Evolutionary conservation across 2,888 invertebrate genomes (phyloP).

Genomic region (Coleophora flavipennella): DNA sequence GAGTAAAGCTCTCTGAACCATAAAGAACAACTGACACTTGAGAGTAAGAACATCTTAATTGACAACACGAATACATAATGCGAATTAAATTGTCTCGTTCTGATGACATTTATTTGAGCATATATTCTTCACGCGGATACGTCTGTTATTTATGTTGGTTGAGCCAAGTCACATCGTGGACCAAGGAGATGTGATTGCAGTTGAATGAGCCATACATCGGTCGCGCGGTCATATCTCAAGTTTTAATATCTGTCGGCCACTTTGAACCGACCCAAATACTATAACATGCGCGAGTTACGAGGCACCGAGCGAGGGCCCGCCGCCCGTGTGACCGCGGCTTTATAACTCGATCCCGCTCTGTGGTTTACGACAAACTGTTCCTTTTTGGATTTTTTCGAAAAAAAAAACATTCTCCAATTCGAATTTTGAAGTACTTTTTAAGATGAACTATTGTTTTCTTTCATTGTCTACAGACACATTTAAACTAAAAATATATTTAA

Average conservation of each 20-base stretch:
- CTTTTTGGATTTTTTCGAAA: constrained; percentile 24
- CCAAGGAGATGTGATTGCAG: constrained; percentile 24
- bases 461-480: neutral
- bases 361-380: constrained; percentile 48
- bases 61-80: too few species aligned
- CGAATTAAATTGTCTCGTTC: too few species aligned
- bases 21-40: too few species aligned
- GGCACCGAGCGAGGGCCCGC: constrained; percentile 36
- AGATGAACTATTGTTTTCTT: constrained; percentile 9
- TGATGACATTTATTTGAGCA: too few species aligned
- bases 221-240: constrained; percentile 58
- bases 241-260: constrained; percentile 61
- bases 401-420: too few species aligned
- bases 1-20: too few species aligned
- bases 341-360: constrained; percentile 25
- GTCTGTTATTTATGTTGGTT: neutral
- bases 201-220: constrained; percentile 53
- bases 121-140: too few species aligned
- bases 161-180: neutral
- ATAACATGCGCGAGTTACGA: constrained; percentile 65
- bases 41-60: too few species aligned
- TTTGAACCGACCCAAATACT: constrained; percentile 66
- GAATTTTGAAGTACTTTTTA: neutral
- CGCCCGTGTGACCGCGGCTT: constrained; percentile 39
- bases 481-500: too few species aligned